Base-by-base conservation (phyloP, 2,113 vertebrate species). In the Tachysurus fulvidraco region DNA sequence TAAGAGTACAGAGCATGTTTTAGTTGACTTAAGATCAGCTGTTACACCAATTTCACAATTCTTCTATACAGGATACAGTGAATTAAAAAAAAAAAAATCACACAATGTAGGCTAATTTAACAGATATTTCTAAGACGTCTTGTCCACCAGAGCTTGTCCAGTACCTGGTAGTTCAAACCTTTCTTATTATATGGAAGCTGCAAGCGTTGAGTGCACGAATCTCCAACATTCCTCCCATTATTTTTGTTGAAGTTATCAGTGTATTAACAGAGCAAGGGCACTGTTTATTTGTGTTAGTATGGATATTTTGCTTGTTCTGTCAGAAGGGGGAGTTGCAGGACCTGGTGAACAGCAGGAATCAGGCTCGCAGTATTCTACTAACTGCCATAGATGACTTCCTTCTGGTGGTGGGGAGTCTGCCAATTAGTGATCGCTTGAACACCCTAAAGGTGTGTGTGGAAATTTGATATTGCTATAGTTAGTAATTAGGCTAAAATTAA, bases 261-360 rank as follows among this genome's bases (percentile, higher is more conserved):
- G 73, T n/a, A 19, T 5, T 0, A n/a, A 76, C 21, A 46, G 0
- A 36, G 36, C 36, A 2, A 79, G 17, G 28, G 0, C 28, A 12
- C 0, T 23, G 11, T 76, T 25, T 23, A 52, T 76, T 41, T 36
- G 4, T 77, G 7, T 36, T 36, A 21, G 4, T 9, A 52, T 8
- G 28, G 28, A 30, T 71, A 41, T 71, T 41, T 86, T 59, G 11
- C 14, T 41, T 81, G 30, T 71, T 89, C 2, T 78, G 74, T 69
- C 89, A 92, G 91, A 73, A 95, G 93, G 91, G 87, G 85, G 92
- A 95, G 91, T 67, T 91, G 64, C 91, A 88, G 85, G 59, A 88
- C 81, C 89, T 96, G 85, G 93, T 96, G 84, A 81, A 67, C 6
- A 60, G 57, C 36, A 94, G 95, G 81, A 94, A 96, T 89, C 91